Evolutionary conservation across 2,797 vertebrate genomes (phyloP).

Genomic region (Hipposideros larvatus): DNA sequence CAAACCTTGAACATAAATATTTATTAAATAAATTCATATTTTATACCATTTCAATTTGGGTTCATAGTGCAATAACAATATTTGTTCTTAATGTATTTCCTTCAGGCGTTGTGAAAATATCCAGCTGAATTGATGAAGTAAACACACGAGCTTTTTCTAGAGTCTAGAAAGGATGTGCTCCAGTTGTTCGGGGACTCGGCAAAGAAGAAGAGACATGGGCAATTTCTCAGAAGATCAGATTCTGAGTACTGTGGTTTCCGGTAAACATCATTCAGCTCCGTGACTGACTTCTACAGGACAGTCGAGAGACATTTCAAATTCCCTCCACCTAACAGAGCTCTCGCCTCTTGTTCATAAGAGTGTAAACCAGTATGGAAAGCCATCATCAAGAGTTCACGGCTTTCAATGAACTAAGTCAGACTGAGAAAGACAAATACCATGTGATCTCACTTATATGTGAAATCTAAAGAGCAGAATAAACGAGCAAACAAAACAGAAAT

Average conservation of each 20-base stretch:
- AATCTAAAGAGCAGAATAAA: no score
- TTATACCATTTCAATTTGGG: neutral
- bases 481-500: no score
- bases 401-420: neutral
- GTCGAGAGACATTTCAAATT: neutral
- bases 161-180: neutral
- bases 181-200: neutral
- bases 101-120: neutral
- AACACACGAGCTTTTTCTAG: neutral
- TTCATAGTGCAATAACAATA: neutral
- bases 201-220: neutral
- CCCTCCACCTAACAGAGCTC: neutral
- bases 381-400: neutral
- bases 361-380: neutral
- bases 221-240: neutral
- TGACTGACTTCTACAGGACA: neutral
- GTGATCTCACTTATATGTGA: no score
- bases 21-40: neutral
- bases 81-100: slow-evolving; percentile 13
- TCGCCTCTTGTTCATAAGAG: neutral
- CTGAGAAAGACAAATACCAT: no score
- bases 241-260: neutral
- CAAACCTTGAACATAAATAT: neutral
- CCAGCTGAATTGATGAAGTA: neutral
- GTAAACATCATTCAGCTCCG: neutral